Evolutionary conservation across 2,113 vertebrate genomes (phyloP).

Genomic region (Ellobius talpinus): DNA sequence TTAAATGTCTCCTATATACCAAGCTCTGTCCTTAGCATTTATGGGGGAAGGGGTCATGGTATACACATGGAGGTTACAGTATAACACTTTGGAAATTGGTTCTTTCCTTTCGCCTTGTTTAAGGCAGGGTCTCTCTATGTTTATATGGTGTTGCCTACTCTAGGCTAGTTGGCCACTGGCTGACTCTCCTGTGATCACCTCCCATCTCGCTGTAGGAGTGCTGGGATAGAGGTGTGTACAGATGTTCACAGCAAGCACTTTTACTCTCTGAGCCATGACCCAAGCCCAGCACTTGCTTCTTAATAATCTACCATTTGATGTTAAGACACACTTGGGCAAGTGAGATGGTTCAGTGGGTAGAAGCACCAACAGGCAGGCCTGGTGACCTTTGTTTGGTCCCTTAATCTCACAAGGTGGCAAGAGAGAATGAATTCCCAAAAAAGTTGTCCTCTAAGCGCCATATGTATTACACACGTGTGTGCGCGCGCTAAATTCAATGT

Average conservation of each 20-base stretch:
- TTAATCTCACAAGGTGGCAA: neutral
- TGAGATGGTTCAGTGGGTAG: neutral
- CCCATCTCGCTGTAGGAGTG: neutral
- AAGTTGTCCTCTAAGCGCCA: neutral
- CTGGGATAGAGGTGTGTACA: neutral
- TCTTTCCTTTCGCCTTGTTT: neutral
- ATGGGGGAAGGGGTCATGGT: neutral
- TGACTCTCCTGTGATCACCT: neutral
- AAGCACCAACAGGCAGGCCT: too few species aligned
- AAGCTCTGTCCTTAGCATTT: neutral
- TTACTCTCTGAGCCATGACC: neutral
- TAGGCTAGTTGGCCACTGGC: neutral
- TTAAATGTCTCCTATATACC: neutral
- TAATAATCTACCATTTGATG: neutral
- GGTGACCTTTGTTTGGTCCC: neutral
- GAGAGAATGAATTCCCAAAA: neutral
- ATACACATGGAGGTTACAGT: neutral
- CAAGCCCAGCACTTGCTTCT: neutral
- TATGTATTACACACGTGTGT: neutral
- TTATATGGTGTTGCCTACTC: neutral
- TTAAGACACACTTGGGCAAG: neutral
- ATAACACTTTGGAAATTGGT: neutral
- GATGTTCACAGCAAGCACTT: neutral
- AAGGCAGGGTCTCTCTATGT: neutral
- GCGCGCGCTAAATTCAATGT: neutral